phyloP scores from a whole-genome alignment of 1,140 invertebrate species.

The Neomicropteryx cornuta region DNA sequence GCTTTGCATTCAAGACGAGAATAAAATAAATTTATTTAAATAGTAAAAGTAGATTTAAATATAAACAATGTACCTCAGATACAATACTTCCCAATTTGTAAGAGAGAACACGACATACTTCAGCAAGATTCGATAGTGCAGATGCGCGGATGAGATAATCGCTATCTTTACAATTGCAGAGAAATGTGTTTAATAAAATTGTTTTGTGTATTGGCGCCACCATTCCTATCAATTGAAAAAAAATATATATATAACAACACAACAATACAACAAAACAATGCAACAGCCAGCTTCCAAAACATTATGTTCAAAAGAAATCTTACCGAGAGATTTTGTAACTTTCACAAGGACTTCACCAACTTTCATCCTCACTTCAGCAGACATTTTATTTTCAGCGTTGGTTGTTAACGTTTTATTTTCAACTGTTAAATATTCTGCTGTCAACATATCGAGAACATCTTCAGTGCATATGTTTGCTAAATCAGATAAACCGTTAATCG shows the following conservation, averaged over 20 bases:
- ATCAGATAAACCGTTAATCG: conserved; percentile 63
- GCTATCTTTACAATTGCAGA: conserved; percentile 53
- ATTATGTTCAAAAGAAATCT: conserved; percentile 12
- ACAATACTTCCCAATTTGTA: conserved; percentile 60
- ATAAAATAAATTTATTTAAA: conserved; percentile 5
- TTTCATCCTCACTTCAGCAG: conserved; percentile 61
- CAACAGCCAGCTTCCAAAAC: background rate
- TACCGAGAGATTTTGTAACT: conserved; percentile 59
- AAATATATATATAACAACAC: background rate
- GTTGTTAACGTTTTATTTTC: conserved; percentile 18
- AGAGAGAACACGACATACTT: conserved; percentile 65
- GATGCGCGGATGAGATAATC: conserved; percentile 70
- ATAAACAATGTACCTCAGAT: conserved; percentile 49
- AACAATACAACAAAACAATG: background rate
- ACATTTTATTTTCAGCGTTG: conserved; percentile 33
- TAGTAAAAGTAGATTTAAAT: no score
- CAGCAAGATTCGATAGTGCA: conserved; percentile 73
- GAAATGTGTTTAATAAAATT: conserved; percentile 58
- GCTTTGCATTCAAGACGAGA: no score
- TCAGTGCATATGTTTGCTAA: conserved; percentile 54
- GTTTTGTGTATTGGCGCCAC: conserved; percentile 60
- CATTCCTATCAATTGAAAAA: conserved; percentile 47
- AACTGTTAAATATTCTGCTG: conserved; percentile 40
- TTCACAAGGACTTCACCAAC: conserved; percentile 73
- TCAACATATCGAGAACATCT: conserved; percentile 52